Base-by-base conservation (phyloP, 2,888 invertebrate species). In the Polietes domitor region DNA sequence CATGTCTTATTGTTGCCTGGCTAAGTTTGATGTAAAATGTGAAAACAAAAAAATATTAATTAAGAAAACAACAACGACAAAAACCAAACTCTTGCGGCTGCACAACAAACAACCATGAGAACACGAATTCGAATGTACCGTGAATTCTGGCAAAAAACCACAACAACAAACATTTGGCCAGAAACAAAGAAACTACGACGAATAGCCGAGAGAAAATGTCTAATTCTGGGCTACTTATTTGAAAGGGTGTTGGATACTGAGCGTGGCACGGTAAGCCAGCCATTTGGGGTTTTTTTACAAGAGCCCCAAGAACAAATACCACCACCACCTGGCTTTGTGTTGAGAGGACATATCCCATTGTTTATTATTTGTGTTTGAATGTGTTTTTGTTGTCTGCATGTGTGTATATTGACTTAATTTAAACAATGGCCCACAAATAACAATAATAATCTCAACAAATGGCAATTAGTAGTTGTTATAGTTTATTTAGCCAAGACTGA, bases 171-270 rank as follows among this genome's bases (percentile, higher is more conserved):
- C 65, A 41, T 65, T 65, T 65, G 65, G 65, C 37, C 37, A 65
- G 19, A 65, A 61, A 65, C 41, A 65, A 37, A n/a, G 61, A 19
- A 12, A 19, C 53, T 15, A 28, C 53, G 7, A 53, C 58, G 19
- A 58, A 58, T 15, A 19, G 1, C 37, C 19, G 28, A 63, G 10
- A 63, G 17, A 24, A 32, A 4, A 63, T 63, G 24, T 26, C 15
- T 53, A 21, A 53, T n/a, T 47, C n/a, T 47, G 47, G 47, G 24
- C 17, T 21, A 53, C 53, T 5, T 7, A 41, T 68, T 21, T 68
- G 68, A 68, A 68, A 68, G 68, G 68, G 68, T 68, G 68, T 65
- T 65, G 21, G 17, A 65, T 19, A 17, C 4, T 37, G 32, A 5
- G 32, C 32, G 63, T 19, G 21, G 19, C 26, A 41, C 32, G 21